Base-by-base conservation (phyloP, 2,797 vertebrate species). In the Enteromius fasciolatus region DNA sequence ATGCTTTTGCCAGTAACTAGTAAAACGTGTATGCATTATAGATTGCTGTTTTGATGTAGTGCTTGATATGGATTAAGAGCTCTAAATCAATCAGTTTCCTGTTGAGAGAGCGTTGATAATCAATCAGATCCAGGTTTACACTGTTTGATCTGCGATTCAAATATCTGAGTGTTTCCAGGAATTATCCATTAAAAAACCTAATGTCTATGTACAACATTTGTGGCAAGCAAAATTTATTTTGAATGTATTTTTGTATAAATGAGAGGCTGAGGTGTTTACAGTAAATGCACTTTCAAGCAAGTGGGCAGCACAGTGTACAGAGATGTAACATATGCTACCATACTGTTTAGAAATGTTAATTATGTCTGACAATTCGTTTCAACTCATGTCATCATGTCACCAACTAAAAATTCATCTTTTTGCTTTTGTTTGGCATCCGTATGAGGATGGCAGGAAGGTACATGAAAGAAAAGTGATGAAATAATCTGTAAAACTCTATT, bases 11-110 rank as follows among this genome's bases (percentile, higher is more conserved):
- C 57, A 81, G 33, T 18, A 63, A 41, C 20, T 57, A 39, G 4
- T 48, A 17, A 73, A 50, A 25, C 39, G 33, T 23, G 28, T 25
- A 50, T 73, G 69, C 10, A 18, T 50, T 10, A 25, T 72, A 39
- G 41, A 63, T 57, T 61, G 63, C 46, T 68, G 28, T 50, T 81
- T 46, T 5, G 25, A 69, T 59, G 18, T 23, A n/a, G 25, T 33
- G 25, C 41, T 72, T 48, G 69, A 80, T 73, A 63, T 80, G 78
- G 54, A 73, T 73, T 80, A 36, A 31, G 33, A 81, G 57, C 20
- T 39, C 8, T 33, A 63, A 63, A 31, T 63, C 20, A 81, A 36
- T 72, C 57, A 50, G 54, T 72, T 63, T 80, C 54, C 52, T 28
- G 4, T 48, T 61, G 54, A 69, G 3, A 52, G 63, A 69, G 66